These are phyloP conservation scores for Yoshiicerus persimilis DNA, from an alignment of 1,140 invertebrate species.

Conservation along the genomic window DNA sequence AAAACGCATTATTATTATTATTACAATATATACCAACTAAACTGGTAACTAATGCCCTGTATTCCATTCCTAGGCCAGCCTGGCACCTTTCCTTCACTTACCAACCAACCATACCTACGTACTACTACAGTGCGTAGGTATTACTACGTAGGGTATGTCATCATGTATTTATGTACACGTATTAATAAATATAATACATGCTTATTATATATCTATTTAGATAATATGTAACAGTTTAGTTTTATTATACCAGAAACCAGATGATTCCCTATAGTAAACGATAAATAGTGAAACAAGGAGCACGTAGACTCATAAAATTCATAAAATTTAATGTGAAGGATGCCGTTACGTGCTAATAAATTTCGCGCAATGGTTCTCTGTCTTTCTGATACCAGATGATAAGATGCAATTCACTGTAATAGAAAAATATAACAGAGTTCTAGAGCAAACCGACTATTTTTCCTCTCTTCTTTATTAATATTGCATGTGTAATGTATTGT, in stretches of 20 bases:
- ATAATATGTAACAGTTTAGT: background rate
- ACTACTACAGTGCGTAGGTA: background rate
- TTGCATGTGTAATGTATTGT: background rate
- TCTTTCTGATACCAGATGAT: background rate
- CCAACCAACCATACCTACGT: background rate
- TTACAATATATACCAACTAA: background rate
- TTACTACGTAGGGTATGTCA: background rate
- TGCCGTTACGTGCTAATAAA: slow-evolving; percentile 38
- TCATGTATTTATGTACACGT: background rate
- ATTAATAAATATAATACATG: background rate
- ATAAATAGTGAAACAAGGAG: background rate
- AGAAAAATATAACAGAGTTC: background rate
- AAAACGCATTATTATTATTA: background rate
- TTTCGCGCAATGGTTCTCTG: slow-evolving; percentile 26
- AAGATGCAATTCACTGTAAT: background rate
- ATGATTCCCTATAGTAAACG: background rate
- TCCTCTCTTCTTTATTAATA: background rate
- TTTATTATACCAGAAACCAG: background rate
- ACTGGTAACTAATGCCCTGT: background rate
- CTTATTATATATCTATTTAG: background rate
- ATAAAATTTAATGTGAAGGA: slow-evolving; percentile 36
- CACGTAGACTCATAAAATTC: slow-evolving; percentile 14
- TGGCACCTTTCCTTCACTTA: background rate
- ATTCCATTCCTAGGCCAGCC: background rate
- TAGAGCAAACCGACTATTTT: background rate